Base-by-base conservation (phyloP, 2,888 invertebrate species). In the Apoda limacodes region DNA sequence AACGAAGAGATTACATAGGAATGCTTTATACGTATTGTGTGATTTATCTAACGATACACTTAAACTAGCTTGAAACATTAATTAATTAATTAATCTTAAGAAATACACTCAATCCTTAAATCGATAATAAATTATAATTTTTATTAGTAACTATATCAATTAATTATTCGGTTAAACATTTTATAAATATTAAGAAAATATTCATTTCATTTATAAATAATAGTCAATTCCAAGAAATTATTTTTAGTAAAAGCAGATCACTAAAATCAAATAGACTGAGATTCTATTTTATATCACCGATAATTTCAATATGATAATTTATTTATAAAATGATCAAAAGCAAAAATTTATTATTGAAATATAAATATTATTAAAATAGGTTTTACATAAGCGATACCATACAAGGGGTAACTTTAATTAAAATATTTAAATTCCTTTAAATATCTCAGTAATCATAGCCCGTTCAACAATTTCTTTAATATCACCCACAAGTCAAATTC, bases 101-200 rank as follows among this genome's bases (percentile, higher is more conserved):
- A n/a, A n/a, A n/a, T n/a, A n/a, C n/a, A n/a, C n/a, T n/a, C n/a
- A n/a, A n/a, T n/a, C n/a, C n/a, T n/a, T n/a, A n/a, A n/a, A n/a
- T n/a, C n/a, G n/a, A n/a, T n/a, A n/a, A n/a, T n/a, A n/a, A n/a
- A n/a, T n/a, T n/a, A n/a, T n/a, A n/a, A n/a, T n/a, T n/a, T n/a
- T n/a, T n/a, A n/a, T n/a, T n/a, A n/a, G n/a, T n/a, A n/a, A n/a
- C n/a, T n/a, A n/a, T n/a, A n/a, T n/a, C n/a, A n/a, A n/a, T n/a
- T n/a, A n/a, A n/a, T n/a, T n/a, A n/a, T n/a, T n/a, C n/a, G n/a
- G n/a, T n/a, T 50, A 47, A 43, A 40, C 45, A 56, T 53, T 46
- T 58, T 52, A 62, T 67, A 72, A 60, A 65, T 53, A 52, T 64
- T 69, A 70, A 57, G 60, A 75, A 75, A 76, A 75, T 74, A 75